Conservation (phyloP, 2,797 vertebrate genomes). For the Megalops cyprinoides region DNA sequence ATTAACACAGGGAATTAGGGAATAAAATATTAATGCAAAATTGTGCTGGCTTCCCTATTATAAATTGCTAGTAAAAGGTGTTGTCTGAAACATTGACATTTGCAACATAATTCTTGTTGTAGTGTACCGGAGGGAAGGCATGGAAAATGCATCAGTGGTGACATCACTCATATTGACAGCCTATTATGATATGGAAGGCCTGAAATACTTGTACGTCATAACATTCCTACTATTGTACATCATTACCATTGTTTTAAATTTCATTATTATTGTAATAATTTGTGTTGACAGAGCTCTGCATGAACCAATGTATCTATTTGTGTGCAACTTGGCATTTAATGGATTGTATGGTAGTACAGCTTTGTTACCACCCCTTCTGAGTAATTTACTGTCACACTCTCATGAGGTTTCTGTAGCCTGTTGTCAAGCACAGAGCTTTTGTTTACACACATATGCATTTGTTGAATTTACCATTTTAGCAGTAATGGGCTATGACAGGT, state of each 20-base stretch:
- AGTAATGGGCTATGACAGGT: constrained; percentile 54
- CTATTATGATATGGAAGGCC: constrained; percentile 41
- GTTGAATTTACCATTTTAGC: constrained; percentile 48
- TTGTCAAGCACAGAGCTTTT: constrained; percentile 47
- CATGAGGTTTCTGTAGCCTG: constrained; percentile 40
- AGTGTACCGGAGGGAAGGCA: neutral
- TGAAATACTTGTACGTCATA: constrained; percentile 37
- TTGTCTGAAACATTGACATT: no score
- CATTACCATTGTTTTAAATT: constrained; percentile 31
- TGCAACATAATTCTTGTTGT: neutral
- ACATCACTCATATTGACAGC: constrained; percentile 34
- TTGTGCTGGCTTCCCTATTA: no score
- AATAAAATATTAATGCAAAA: no score
- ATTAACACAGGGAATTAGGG: no score
- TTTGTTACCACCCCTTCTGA: constrained; percentile 43
- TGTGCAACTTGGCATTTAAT: neutral
- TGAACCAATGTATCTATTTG: neutral
- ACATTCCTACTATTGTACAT: constrained; percentile 45
- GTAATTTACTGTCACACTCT: constrained; percentile 29
- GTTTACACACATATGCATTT: constrained; percentile 46
- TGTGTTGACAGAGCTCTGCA: constrained; percentile 30
- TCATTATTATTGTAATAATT: constrained; percentile 40
- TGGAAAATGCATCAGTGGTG: constrained; percentile 38
- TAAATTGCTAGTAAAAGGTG: no score
- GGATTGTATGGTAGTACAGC: constrained; percentile 20